Base-by-base conservation (phyloP, 2,113 vertebrate species). In the Brachyhypopomus gauderio region DNA sequence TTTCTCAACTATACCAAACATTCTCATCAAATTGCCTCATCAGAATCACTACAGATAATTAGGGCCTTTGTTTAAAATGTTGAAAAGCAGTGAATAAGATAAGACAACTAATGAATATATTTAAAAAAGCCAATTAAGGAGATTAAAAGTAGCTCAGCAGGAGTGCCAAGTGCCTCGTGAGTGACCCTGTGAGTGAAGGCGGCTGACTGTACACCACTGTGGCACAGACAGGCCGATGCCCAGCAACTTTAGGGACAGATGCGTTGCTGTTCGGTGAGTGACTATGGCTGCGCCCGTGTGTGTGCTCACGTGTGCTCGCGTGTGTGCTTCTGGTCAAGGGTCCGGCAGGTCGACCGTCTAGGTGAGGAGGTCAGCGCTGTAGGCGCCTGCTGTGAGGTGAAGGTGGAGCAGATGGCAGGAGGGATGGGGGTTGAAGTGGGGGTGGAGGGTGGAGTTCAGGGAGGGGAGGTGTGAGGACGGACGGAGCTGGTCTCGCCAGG, bases 381-480 rank as follows among this genome's bases (percentile, higher is more conserved):
- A 71, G 82, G 72, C 59, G 77, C 64, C 71, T 79, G 72, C 72
- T 79, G 82, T 62, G 66, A 84, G 80, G 83, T 82, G 79, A 84
- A 75, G 90, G 79, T 30, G 85, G 66, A 72, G 78, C 87, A 91
- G 88, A 91, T 91, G 90, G 89, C 72, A 77, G 72, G 78, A 78
- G 83, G 88, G 88, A 84, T 80, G 41, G 23, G 64, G 45, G 45
- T 11, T 7, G 45, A 12, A 3, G 41, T 6, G 7, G 41, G 41
- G 5, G 41, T 52, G 2, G 45, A 11, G 45, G 5, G 41, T 52
- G 2, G 45, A 11, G 5, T 7, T 45, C 6, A 5, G 5, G 41
- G 45, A 11, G 45, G 12, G 2, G 12, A 52, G 64, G 48, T 27
- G 25, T 20, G 52, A 70, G 52, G 22, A 64, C 59, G 34, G 30